Evolutionary conservation across 2,797 vertebrate genomes (phyloP), one percentile per base, ranked within the genome.

Genomic region (Melanitta fusca): DNA sequence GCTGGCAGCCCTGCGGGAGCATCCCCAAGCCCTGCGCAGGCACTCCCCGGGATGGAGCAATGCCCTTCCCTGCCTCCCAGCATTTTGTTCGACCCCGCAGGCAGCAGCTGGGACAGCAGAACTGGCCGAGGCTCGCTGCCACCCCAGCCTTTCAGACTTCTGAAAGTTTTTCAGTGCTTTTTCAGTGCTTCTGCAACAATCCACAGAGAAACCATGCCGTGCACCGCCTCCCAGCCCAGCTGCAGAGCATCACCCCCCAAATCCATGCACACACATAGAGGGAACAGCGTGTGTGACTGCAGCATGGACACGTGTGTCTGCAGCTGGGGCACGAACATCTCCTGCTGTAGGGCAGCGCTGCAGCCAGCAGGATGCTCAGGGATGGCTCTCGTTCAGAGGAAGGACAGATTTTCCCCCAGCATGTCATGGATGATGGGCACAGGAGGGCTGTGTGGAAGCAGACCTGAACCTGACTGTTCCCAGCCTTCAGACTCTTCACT

Each of bases 171-270:
- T 45, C 43, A 45, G 39, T 15, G 39, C 39, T 41, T 41, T 41
- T 41, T 41, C 39, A 38, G 62, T 4, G 25, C 20, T 54, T 62
- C 6, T n/a, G 49, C 39, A 68, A 27, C 24, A 57, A 83, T 36
- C 30, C 10, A 6, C 38, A 51, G 28, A 57, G 30, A 54, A 80
- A 32, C 0, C 0, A 57, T 0, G 0, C 56, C 39, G 21, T 22
- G 60, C 38, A 41, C 0, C 1, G 32, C 45, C 61, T 85, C 47
- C 10, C 71, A 11, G 2, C 47, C 17, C 0, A n/a, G 24, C 77
- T 80, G 66, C 57, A 69, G 61, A 20, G 17, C n/a, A 41, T 28
- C 65, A 22, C 66, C 85, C 85, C 51, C 85, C 51, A 75, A 38
- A 65, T 32, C 27, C 39, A 20, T 0, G 20, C 4, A 8, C 12